These are phyloP conservation scores for Conchocele bisecta DNA, from an alignment of 2,888 invertebrate species.

Conservation along the genomic window DNA sequence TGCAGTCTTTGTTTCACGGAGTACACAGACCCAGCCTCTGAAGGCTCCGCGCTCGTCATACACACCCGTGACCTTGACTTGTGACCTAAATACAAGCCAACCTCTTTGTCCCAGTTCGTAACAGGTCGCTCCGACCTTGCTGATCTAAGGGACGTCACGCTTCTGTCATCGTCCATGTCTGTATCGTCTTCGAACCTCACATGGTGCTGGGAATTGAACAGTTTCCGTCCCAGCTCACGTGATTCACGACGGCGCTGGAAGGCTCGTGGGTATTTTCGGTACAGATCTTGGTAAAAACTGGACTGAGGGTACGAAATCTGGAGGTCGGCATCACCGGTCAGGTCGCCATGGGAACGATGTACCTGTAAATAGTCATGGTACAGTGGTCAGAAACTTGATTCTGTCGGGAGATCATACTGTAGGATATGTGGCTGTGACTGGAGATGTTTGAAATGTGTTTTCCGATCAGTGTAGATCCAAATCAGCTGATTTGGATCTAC, in stretches of 20 bases:
- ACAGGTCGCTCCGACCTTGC: constrained; percentile 38
- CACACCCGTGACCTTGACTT: constrained; percentile 41
- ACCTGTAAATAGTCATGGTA: too few species aligned
- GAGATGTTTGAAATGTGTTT: too few species aligned
- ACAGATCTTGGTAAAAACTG: constrained; percentile 57
- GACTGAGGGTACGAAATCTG: constrained; percentile 42
- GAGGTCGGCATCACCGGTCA: constrained; percentile 31
- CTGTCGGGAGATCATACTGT: too few species aligned
- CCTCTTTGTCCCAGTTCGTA: constrained; percentile 57
- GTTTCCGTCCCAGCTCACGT: constrained; percentile 38
- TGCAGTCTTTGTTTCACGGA: constrained; percentile 45
- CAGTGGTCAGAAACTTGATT: too few species aligned
- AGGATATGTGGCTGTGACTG: too few species aligned
- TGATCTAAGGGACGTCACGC: constrained; percentile 20
- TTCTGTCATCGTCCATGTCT: constrained; percentile 21
- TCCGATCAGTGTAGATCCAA: too few species aligned
- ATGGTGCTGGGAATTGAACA: constrained; percentile 59
- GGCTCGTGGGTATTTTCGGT: constrained; percentile 61
- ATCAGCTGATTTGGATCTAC: too few species aligned
- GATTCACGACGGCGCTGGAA: constrained; percentile 48
- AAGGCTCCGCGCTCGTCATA: constrained; percentile 54
- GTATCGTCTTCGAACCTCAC: constrained; percentile 59
- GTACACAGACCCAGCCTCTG: constrained; percentile 53
- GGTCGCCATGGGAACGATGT: constrained; percentile 47
- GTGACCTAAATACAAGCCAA: constrained; percentile 40